phyloP scores from a whole-genome alignment of 2,797 vertebrate genomes.

The Chromobotia macracanthus region DNA sequence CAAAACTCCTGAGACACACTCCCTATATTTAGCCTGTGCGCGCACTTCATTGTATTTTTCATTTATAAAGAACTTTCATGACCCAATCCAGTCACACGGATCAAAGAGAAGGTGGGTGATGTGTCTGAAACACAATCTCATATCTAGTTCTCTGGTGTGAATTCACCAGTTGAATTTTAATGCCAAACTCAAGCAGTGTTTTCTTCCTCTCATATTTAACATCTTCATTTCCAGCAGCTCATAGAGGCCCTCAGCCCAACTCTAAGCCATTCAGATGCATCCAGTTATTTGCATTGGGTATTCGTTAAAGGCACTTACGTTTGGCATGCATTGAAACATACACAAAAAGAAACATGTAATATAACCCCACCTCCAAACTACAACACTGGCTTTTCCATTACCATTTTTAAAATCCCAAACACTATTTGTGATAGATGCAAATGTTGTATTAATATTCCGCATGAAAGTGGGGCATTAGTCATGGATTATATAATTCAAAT shows the following conservation, averaged over 20 bases:
- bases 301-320: constrained; percentile 68
- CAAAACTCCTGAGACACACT: neutral
- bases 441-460: constrained; percentile 74
- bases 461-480: constrained; percentile 72
- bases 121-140: constrained; percentile 49
- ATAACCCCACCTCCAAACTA: constrained; percentile 63
- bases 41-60: constrained; percentile 34
- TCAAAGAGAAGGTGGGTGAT: constrained; percentile 51
- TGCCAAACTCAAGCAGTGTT: constrained; percentile 49
- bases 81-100: constrained; percentile 54
- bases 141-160: constrained; percentile 31
- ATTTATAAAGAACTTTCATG: constrained; percentile 52
- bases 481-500: constrained; percentile 73
- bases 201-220: constrained; percentile 53
- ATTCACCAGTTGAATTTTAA: constrained; percentile 59
- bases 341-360: constrained; percentile 66
- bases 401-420: constrained; percentile 72
- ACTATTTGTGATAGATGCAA: constrained; percentile 73
- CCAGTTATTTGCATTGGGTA: constrained; percentile 67
- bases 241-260: constrained; percentile 41
- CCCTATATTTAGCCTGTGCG: constrained; percentile 25
- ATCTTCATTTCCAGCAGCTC: constrained; percentile 62
- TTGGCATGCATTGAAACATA: constrained; percentile 68
- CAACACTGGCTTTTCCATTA: constrained; percentile 66
- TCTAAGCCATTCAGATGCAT: constrained; percentile 65